Percentiles rank a stretch among this genome's conserved stretches.
Conservation (phyloP, 37 sponge, comb jelly and placozoan genomes). For the Corticium candelabrum region DNA sequence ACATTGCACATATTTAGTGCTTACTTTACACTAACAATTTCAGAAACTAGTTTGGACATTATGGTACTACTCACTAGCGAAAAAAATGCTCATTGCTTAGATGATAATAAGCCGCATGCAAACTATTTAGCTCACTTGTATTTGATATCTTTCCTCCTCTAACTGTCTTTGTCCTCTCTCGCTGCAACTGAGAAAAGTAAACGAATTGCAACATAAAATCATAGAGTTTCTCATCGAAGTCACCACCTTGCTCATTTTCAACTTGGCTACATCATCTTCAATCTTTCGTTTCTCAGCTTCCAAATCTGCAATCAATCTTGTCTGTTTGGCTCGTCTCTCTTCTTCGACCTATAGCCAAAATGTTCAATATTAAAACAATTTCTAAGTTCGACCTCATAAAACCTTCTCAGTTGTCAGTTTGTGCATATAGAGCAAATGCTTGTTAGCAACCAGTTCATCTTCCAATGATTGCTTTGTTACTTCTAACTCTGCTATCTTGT, state of each 20-base stretch:
- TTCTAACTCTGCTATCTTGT: conserved; percentile 32
- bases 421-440: conserved; percentile 52
- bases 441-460: conserved; percentile 57
- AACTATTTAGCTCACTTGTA: too few species aligned
- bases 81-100: too few species aligned
- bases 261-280: conserved; percentile 24
- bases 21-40: too few species aligned
- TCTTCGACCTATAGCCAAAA: conserved; percentile 29
- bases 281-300: conserved; percentile 63
- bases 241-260: conserved; percentile 9
- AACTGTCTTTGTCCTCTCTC: background rate
- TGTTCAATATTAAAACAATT: background rate
- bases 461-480: conserved; percentile 42
- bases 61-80: too few species aligned
- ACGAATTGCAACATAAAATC: conserved; percentile 1
- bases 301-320: conserved; percentile 45
- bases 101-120: too few species aligned
- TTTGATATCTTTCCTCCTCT: too few species aligned
- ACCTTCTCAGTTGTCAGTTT: conserved; percentile 11
- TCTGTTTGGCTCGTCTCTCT: conserved; percentile 39
- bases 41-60: too few species aligned
- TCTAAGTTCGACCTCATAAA: background rate
- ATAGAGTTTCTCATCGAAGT: too few species aligned
- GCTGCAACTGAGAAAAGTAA: background rate
- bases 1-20: too few species aligned